A percentile compares a stretch with the other conserved stretches of the same genome.
These are phyloP conservation scores for Clarias batrachus DNA, from an alignment of 2,113 vertebrate genomes.

Conservation along the genomic window DNA sequence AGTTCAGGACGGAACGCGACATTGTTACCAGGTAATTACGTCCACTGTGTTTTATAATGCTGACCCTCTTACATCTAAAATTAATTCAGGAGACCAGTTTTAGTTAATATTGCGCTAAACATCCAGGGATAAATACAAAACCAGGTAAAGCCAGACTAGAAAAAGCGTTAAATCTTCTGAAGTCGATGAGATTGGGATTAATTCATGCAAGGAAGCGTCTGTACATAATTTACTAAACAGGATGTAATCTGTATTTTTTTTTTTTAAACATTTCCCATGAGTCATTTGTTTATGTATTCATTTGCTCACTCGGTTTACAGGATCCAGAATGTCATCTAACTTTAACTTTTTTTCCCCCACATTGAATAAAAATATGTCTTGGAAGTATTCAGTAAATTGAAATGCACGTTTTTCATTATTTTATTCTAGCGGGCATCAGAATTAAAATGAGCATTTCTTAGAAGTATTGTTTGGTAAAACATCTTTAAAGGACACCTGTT, in stretches of 20 bases:
- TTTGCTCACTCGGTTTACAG: neutral
- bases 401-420: too few species aligned
- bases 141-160: neutral
- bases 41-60: neutral
- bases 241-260: neutral
- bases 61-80: neutral
- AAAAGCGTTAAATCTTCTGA: neutral
- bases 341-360: too few species aligned
- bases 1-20: neutral
- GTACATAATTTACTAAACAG: neutral
- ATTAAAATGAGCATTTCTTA: neutral
- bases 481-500: too few species aligned
- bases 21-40: neutral
- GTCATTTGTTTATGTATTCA: neutral
- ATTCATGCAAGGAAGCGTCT: neutral
- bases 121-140: neutral
- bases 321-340: too few species aligned
- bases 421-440: neutral
- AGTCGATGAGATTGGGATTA: neutral
- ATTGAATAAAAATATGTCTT: too few species aligned
- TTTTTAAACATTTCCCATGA: neutral
- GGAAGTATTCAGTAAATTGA: too few species aligned
- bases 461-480: neutral
- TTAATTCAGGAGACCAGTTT: neutral
- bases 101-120: neutral